Evolutionary conservation across 2,888 invertebrate genomes (phyloP), one percentile per base, ranked within the genome.

Genomic region (Coenonympha glycerion): DNA sequence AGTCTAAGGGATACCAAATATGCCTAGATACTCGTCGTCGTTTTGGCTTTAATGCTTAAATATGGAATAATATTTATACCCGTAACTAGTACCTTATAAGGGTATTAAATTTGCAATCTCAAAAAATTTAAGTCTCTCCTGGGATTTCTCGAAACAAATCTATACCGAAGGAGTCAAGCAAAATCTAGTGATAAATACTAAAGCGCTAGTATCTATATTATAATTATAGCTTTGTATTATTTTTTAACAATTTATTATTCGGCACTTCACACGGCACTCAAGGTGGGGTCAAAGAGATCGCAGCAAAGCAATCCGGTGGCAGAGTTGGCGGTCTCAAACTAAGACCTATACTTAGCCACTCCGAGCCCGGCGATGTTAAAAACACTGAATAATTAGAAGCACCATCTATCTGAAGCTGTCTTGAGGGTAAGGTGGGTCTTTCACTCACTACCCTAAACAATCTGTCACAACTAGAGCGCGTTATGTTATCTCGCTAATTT

Each of bases 211-310:
- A n/a, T n/a, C 6, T 31, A 3, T 15, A 8, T 30, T 19, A 30
- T 15, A 15, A 31, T 13, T 21, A 9, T 24, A 19, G 47, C 51
- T 47, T 51, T 48, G 18, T 40, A 51, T 48, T 8, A 16, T 11
- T 44, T 44, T 31, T 49, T 5, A 52, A 47, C 44, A 39, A 42
- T 37, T 50, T 22, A 49, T 31, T 47, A 42, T 19, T 19, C 40
- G 47, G 39, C 49, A 36, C 26, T 22, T 54, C 44, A 52, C 52
- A 47, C 52, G 55, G 47, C 48, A 55, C 57, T 60, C 34, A 61
- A 61, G 61, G 60, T 60, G 61, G 61, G 61, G 60, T 50, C 60
- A 58, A 53, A 61, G 53, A 57, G 61, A 60, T 44, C 60, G 61
- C 42, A 52, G 57, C 58, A 61, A 57, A 57, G 54, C 56, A 40